Evolutionary conservation across 2,797 vertebrate species (phyloP), one percentile per base, ranked within the genome.

Genomic region (Rhinophrynus dorsalis): DNA sequence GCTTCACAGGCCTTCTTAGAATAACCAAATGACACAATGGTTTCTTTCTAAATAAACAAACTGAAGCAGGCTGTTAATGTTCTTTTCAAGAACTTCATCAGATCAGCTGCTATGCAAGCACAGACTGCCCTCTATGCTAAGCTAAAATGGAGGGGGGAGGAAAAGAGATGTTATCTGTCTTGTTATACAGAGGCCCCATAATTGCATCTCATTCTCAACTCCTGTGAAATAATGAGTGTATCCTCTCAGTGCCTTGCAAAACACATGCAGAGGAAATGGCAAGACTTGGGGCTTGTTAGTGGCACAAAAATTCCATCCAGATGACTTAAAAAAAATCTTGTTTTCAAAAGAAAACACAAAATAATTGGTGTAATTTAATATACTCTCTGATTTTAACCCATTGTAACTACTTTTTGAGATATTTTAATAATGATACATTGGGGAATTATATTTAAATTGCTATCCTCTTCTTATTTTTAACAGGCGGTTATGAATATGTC

Each of bases 1-100:
- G 84, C 85, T 90, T 84, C 76, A 80, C 80, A 86, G 81, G 9
- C 70, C 82, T 86, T 38, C 54, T 90, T 91, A 90, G 89, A 92
- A 92, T 89, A 94, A 91, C 88, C 78, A 81, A 88, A 87, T 89
- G 87, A 91, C 88, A 93, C 90, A 91, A 92, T 89, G 86, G 81
- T 87, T 94, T 91, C 91, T 92, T 94, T 93, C 87, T 93, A 92
- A 94, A 92, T 88, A 94, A 97, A 94, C 90, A 95, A 89, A 91
- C 80, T 71, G 80, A 81, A 87, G 80, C 83, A 87, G 85, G 82
- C 88, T 86, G 84, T 90, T 90, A 89, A 90, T 90, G 74, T 78
- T 81, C 85, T 90, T 89, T 76, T 56, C 45, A 70, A 83, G 87
- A 85, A 82, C 74, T 77, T 68, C 76, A 81, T 86, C 83, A 76